These are phyloP conservation scores for Archocentrus centrarchus DNA, from an alignment of 2,113 vertebrate genomes.

Conservation along the genomic window DNA sequence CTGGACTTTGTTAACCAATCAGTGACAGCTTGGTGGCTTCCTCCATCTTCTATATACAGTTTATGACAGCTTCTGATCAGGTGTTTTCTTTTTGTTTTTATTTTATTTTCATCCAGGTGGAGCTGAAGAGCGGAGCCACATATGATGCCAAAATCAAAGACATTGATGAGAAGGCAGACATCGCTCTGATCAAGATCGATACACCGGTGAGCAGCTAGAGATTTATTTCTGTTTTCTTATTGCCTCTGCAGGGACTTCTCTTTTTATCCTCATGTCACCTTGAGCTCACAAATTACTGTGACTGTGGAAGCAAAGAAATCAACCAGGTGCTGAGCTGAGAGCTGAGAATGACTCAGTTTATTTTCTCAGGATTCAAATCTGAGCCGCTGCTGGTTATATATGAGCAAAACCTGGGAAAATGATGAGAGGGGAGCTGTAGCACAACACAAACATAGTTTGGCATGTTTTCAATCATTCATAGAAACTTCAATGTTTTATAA, in stretches of 20 bases:
- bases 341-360: too few relatives aligned
- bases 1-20: not conserved
- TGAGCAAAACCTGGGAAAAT: too few relatives aligned
- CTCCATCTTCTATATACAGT: not conserved
- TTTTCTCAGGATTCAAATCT: too few relatives aligned
- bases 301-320: not conserved
- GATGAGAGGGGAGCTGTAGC: too few relatives aligned
- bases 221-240: fast-evolving
- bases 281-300: not conserved
- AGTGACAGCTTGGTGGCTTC: not conserved
- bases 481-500: not conserved
- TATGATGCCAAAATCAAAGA: conserved; percentile 96
- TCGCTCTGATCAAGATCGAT: conserved; percentile 96
- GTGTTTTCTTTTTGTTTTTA: not conserved
- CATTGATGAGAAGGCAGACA: conserved; percentile 96
- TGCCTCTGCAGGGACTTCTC: too few relatives aligned
- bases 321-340: too few relatives aligned
- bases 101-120: conserved; percentile 77
- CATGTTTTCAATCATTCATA: too few relatives aligned
- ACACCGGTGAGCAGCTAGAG: conserved; percentile 81
- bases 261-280: not conserved
- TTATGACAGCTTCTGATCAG: not conserved
- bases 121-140: conserved; percentile 91
- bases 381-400: too few relatives aligned
- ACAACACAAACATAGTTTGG: too few relatives aligned